Evolutionary conservation across 1,140 invertebrate genomes (phyloP).

Genomic region (Brachionus plicatilis): DNA sequence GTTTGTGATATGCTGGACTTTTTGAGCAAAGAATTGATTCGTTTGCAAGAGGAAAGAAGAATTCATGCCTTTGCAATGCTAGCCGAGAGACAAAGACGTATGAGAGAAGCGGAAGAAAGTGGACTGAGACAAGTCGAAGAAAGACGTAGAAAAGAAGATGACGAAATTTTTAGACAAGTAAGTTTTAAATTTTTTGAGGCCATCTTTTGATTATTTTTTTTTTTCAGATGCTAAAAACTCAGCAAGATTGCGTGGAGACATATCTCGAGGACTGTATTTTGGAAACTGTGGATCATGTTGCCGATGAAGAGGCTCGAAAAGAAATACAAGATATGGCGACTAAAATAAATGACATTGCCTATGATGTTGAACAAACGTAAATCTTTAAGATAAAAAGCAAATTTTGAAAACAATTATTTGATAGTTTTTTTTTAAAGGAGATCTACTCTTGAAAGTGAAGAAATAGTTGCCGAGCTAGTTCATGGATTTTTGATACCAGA

Average conservation of each 20-base stretch:
- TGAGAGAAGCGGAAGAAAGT: constrained; percentile 67
- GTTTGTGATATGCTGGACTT: constrained; percentile 66
- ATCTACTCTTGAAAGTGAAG: constrained; percentile 55
- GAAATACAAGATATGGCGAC: constrained; percentile 60
- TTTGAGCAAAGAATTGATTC: constrained; percentile 67
- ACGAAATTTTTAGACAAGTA: constrained; percentile 70
- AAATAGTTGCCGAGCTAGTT: constrained; percentile 62
- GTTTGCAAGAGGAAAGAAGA: constrained; percentile 66
- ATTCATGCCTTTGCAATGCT: constrained; percentile 67
- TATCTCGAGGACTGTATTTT: constrained; percentile 65
- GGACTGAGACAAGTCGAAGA: constrained; percentile 66
- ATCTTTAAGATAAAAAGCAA: not conserved
- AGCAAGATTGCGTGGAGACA: constrained; percentile 62
- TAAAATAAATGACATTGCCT: constrained; percentile 61
- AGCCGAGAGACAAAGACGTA: constrained; percentile 63
- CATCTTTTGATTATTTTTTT: not conserved
- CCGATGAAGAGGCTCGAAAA: constrained; percentile 59
- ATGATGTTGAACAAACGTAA: constrained; percentile 54
- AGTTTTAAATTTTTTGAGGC: not conserved
- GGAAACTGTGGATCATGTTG: constrained; percentile 60
- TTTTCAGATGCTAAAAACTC: constrained; percentile 58
- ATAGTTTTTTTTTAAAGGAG: not conserved
- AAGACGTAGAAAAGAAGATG: constrained; percentile 64
- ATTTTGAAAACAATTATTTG: not conserved
- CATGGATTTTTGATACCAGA: constrained; percentile 64